Evolutionary conservation across 2,888 invertebrate genomes (phyloP), one percentile per base, ranked within the genome.

Genomic region (Linnaemya tessellans): DNA sequence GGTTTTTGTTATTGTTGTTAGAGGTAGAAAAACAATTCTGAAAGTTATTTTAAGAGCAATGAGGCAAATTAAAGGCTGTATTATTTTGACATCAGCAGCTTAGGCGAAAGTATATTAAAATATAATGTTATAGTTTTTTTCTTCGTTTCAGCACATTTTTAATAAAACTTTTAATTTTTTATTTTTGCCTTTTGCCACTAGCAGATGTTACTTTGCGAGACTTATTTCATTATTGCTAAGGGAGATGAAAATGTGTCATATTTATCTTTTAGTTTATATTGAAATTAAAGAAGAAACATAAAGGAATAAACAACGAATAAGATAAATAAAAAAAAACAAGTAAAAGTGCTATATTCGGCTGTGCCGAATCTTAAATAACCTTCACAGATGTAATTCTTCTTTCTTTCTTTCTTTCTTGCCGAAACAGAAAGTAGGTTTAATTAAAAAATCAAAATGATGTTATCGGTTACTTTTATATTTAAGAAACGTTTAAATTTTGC

Each of bases 61-160:
- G 18, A 20, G 35, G 5, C 30, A 73, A 20, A 46, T 49, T 22
- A 20, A 11, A 67, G 20, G 13, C 51, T 20, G 54, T n/a, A 20
- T 65, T 65, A 65, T 43, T 65, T 43, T 20, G 1, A 38, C 41
- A 78, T 68, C 41, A 68, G 8, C 0, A 25, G n/a, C 15, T n/a
- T 15, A 60, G 18, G n/a, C 18, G 38, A 54, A 79, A 79, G 54
- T 41, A 20, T 51, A 62, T 70, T 70, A 62, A 51, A 62, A 30
- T 30, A 43, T 30, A 5, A 60, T 78, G 41, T 60, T 13, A 13
- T 51, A 18, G 9, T 10, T 10, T 64, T 38, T 60, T 3, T 10
- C 25, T 43, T 7, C 49, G n/a, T 38, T 15, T 35, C 10, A n/a
- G n/a, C 30, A 22, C 11, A 11, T 58, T 46, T 41, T 38, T 30